Evolutionary conservation across 2,888 invertebrate species (phyloP).

Genomic region (Orthosia gothica): DNA sequence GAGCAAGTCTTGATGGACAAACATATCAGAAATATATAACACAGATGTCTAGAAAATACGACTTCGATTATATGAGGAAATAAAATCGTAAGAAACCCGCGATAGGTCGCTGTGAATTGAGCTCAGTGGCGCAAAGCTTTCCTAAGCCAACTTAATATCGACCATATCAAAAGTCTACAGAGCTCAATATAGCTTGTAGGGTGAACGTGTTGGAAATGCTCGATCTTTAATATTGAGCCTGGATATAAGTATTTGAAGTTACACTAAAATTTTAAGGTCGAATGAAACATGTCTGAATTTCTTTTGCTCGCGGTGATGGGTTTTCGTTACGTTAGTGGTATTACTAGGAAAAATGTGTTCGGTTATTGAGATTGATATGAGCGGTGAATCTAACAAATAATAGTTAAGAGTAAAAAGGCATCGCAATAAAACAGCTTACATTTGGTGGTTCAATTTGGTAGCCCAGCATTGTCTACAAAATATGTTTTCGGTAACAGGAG

Average conservation of each 20-base stretch:
- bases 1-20: neutral
- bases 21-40: slow-evolving; percentile 13
- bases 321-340: neutral
- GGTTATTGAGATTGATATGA: neutral
- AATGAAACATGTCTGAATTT: slow-evolving; percentile 51
- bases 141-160: slow-evolving; percentile 23
- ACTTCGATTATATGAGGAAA: slow-evolving; percentile 44
- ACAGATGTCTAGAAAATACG: slow-evolving; percentile 32
- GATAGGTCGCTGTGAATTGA: slow-evolving; percentile 35
- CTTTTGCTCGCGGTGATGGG: slow-evolving; percentile 26
- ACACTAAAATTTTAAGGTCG: slow-evolving; percentile 64
- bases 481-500: slow-evolving; percentile 43
- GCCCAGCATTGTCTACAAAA: slow-evolving; percentile 30
- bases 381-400: neutral
- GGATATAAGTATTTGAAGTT: slow-evolving; percentile 60
- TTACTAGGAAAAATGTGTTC: slow-evolving; percentile 1
- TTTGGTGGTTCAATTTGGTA: slow-evolving; percentile 5
- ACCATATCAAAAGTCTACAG: slow-evolving; percentile 30
- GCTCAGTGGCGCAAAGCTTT: slow-evolving; percentile 39
- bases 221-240: slow-evolving; percentile 52
- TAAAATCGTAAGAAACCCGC: slow-evolving; percentile 51
- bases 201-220: slow-evolving; percentile 31
- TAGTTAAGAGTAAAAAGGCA: neutral
- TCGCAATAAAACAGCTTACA: neutral
- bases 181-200: slow-evolving; percentile 26